Conservation (phyloP, 2,888 invertebrate species). For the Spodoptera exigua region DNA sequence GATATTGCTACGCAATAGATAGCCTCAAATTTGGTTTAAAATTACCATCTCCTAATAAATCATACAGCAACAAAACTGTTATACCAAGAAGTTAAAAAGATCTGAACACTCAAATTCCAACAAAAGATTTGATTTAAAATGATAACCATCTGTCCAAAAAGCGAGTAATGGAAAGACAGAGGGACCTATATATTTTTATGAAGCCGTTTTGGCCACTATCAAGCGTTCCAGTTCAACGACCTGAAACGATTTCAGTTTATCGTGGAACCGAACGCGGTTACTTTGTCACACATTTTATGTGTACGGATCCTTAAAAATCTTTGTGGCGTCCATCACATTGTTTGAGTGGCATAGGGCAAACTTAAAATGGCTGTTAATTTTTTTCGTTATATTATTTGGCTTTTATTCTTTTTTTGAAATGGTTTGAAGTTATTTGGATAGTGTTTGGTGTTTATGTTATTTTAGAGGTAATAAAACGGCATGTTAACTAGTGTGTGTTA, state of each 20-base stretch:
- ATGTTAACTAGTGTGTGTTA: too few species aligned
- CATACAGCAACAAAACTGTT: too few species aligned
- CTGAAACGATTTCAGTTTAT: conserved; percentile 62
- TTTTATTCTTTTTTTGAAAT: conserved; percentile 36
- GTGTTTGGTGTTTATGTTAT: too few species aligned
- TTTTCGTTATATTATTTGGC: conserved; percentile 10
- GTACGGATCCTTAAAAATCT: conserved; percentile 51
- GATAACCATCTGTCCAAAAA: conserved; percentile 46
- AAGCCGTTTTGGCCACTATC: conserved; percentile 68
- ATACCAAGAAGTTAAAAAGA: too few species aligned
- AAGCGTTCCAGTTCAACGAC: conserved; percentile 67
- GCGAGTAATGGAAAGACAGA: conserved; percentile 49
- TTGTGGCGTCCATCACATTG: conserved; percentile 30
- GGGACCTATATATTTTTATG: conserved; percentile 60
- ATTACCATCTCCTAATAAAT: too few species aligned
- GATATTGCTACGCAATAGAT: too few species aligned
- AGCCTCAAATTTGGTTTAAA: too few species aligned
- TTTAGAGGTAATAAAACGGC: too few species aligned
- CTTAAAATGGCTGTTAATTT: conserved; percentile 10
- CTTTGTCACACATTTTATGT: conserved; percentile 66
- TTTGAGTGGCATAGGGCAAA: conserved; percentile 20
- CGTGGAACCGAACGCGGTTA: conserved; percentile 53
- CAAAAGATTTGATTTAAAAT: conserved; percentile 17
- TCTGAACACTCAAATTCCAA: background rate
- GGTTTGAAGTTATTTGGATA: background rate